Evolutionary conservation across 1,140 invertebrate species (phyloP).

Genomic region (Pachyrhynchus sulphureomaculatus): DNA sequence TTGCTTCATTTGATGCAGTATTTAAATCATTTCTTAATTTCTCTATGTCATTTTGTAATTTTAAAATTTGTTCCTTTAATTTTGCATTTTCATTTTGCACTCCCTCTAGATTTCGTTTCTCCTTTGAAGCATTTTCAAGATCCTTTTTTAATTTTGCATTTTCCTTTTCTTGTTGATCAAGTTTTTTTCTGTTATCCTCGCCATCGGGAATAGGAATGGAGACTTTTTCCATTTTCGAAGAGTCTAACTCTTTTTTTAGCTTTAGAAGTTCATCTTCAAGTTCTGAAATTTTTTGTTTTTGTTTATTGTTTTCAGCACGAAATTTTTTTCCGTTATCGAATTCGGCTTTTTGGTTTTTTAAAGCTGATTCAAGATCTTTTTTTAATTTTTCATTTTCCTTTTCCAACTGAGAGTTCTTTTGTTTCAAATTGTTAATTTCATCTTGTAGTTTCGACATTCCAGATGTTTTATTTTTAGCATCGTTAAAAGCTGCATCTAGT

Average conservation of each 20-base stretch:
- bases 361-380: slow-evolving; percentile 18
- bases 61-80: slow-evolving; percentile 8
- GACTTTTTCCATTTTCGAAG: neutral
- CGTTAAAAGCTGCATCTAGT: slow-evolving; percentile 21
- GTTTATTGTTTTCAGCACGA: slow-evolving; percentile 18
- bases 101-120: neutral
- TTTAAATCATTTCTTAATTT: slow-evolving; percentile 14
- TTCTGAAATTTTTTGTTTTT: slow-evolving; percentile 22
- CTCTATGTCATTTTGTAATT: slow-evolving; percentile 11
- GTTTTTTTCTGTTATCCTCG: slow-evolving; percentile 7
- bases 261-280: slow-evolving; percentile 26
- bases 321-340: slow-evolving; percentile 8
- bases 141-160: slow-evolving; percentile 32
- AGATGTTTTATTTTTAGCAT: slow-evolving; percentile 19
- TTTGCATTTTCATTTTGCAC: slow-evolving; percentile 13
- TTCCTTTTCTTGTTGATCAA: slow-evolving; percentile 12
- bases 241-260: slow-evolving; percentile 25
- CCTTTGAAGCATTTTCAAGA: slow-evolving; percentile 20
- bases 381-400: slow-evolving; percentile 17
- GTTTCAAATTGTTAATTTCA: slow-evolving; percentile 28
- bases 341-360: slow-evolving; percentile 12
- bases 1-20: neutral
- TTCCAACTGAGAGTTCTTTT: slow-evolving; percentile 18
- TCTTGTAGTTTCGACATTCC: slow-evolving; percentile 14
- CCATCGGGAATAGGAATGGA: neutral